Evolutionary conservation across 2,113 vertebrate species (phyloP).

Genomic region (Tenebrosternarchus preto): DNA sequence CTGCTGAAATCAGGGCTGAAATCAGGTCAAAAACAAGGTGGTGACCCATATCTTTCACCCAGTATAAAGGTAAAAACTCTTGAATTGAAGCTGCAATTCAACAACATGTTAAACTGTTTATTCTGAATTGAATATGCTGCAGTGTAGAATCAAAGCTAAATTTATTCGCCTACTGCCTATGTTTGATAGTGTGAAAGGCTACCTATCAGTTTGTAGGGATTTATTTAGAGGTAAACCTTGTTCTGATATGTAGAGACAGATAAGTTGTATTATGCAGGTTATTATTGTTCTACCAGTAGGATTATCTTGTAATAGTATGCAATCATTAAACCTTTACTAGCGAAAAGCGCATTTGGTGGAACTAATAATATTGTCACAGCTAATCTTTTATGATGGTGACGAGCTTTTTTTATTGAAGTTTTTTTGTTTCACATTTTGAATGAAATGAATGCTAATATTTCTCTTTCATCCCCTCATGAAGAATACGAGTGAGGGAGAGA

Average conservation of each 20-base stretch:
- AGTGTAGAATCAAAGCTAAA: not conserved
- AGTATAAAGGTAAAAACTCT: no score
- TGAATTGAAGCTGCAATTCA: no score
- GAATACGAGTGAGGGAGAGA: constrained; percentile 95
- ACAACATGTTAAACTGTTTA: not conserved
- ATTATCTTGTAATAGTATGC: no score
- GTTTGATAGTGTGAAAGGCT: not conserved
- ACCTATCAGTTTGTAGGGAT: not conserved
- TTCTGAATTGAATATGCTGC: not conserved
- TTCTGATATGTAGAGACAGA: no score
- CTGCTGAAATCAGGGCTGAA: no score
- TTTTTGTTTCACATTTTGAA: not conserved
- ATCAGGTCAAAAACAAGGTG: no score
- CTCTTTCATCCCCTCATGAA: constrained; percentile 85
- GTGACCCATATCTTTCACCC: no score
- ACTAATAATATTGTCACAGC: not conserved
- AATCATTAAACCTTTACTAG: not conserved
- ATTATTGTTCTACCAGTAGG: no score
- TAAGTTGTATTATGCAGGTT: no score
- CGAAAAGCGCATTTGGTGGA: not conserved
- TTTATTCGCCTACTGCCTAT: not conserved
- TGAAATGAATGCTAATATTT: constrained; percentile 68
- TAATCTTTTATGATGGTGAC: not conserved
- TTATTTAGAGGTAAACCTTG: no score
- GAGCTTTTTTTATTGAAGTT: not conserved